These are phyloP conservation scores for Prinia subflava DNA, from an alignment of 2,113 vertebrate species.

Conservation along the genomic window DNA sequence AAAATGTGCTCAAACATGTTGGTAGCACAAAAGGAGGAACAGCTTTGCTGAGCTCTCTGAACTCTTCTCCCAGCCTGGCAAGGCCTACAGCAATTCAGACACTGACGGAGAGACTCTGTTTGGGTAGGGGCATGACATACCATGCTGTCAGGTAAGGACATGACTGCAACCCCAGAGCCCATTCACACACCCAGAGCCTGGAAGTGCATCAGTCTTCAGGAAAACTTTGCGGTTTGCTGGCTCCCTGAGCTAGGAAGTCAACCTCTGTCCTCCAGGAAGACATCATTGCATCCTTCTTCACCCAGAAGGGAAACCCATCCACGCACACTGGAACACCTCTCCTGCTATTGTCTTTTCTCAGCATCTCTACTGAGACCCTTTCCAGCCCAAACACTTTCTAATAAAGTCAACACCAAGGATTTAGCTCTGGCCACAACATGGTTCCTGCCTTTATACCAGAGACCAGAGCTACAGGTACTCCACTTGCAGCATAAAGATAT, in stretches of 20 bases:
- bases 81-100: background rate
- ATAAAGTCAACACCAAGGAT: background rate
- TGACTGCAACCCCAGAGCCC: background rate
- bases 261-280: background rate
- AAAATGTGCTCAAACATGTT: background rate
- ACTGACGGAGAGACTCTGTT: background rate
- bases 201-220: background rate
- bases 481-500: background rate
- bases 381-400: background rate
- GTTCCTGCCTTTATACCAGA: background rate
- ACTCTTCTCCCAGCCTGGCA: background rate
- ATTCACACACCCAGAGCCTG: background rate
- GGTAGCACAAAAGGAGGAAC: background rate
- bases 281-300: background rate
- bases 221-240: background rate
- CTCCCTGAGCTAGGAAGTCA: background rate
- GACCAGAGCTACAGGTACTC: background rate
- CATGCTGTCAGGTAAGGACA: background rate
- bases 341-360: background rate
- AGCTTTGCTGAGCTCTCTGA: background rate
- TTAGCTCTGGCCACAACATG: rapidly evolving
- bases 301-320: background rate
- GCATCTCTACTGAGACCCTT: background rate
- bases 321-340: background rate
- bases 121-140: background rate